These are phyloP conservation scores for Notoglanidium macrostoma DNA, from an alignment of 2,797 vertebrate genomes.

Conservation along the genomic window DNA sequence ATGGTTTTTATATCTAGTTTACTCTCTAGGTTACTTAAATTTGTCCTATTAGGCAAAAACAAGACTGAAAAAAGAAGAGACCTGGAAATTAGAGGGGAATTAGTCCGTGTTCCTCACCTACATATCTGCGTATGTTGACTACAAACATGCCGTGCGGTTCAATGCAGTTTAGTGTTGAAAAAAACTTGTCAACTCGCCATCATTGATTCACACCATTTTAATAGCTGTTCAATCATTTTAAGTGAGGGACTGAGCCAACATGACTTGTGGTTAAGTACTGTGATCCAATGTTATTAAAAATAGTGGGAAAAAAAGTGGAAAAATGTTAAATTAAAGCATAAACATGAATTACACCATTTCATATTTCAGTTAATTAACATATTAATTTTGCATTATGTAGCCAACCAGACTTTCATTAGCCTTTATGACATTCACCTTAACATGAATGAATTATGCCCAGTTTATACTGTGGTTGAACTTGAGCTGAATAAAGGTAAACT, in stretches of 20 bases:
- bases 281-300: neutral
- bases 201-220: neutral
- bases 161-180: neutral
- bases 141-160: neutral
- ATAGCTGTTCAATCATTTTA: neutral
- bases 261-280: neutral
- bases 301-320: neutral
- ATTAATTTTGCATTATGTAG: neutral
- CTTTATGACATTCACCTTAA: neutral
- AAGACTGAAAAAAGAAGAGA: neutral
- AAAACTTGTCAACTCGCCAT: neutral
- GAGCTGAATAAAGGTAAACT: neutral
- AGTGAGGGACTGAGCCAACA: neutral
- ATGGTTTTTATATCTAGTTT: neutral
- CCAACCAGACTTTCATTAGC: neutral
- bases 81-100: neutral
- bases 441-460: neutral
- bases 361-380: neutral
- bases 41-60: neutral
- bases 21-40: neutral
- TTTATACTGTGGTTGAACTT: neutral
- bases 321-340: neutral
- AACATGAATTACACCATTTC: neutral
- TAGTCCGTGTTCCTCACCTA: neutral
- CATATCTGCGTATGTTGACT: neutral